phyloP scores from a whole-genome alignment of 2,888 invertebrate genomes.

The Cheilosia urbana region DNA sequence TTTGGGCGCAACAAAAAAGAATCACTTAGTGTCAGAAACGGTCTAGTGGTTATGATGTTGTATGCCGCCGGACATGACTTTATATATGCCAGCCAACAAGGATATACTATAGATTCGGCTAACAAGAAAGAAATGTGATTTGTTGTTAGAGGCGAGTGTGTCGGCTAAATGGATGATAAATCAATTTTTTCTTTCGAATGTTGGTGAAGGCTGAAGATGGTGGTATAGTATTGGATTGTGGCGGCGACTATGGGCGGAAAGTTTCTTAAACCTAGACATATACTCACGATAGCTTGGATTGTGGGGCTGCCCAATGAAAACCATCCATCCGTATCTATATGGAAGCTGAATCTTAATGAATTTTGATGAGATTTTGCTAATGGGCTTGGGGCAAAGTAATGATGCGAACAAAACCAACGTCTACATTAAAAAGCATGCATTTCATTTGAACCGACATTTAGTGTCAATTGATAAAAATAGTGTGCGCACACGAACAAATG shows the following conservation, averaged over 20 bases:
- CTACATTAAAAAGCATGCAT: no score
- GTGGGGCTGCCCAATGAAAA: no score
- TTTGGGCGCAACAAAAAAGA: constrained; percentile 25
- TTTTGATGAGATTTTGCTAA: no score
- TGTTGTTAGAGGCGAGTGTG: constrained; percentile 55
- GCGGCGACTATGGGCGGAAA: not conserved
- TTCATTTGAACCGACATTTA: no score
- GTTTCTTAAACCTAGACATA: no score
- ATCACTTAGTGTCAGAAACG: constrained; percentile 69
- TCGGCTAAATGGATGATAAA: constrained; percentile 58
- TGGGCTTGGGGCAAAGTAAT: no score
- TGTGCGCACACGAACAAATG: no score
- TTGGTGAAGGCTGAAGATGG: not conserved
- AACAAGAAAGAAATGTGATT: constrained; percentile 47
- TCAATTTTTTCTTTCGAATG: constrained; percentile 40
- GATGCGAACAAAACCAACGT: no score
- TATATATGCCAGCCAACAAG: constrained; percentile 18
- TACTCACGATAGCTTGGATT: no score
- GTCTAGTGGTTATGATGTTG: constrained; percentile 62
- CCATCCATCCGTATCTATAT: no score
- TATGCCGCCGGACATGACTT: constrained; percentile 34
- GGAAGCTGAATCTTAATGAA: no score
- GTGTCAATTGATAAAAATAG: no score
- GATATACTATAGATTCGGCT: constrained; percentile 25
- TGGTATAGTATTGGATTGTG: not conserved